These are phyloP conservation scores for Tetranychus urticae DNA, from an alignment of 1,140 invertebrate species.

Conservation along the genomic window DNA sequence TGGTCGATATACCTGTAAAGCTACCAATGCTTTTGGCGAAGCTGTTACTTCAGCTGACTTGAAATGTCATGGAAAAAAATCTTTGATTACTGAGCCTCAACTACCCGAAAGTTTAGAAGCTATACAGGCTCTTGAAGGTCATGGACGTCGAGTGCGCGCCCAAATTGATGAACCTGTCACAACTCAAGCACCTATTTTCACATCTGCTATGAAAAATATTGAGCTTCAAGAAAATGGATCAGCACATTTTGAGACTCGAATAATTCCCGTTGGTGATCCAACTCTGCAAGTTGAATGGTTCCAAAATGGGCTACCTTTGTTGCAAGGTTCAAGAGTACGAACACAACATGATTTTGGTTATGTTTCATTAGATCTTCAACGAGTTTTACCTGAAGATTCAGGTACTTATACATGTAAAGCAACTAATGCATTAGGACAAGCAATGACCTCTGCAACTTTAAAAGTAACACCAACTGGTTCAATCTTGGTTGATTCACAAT, in stretches of 20 bases:
- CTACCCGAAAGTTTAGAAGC: constrained; percentile 70
- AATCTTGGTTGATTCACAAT: constrained; percentile 55
- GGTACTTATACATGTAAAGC: constrained; percentile 29
- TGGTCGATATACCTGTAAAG: constrained; percentile 26
- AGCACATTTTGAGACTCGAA: constrained; percentile 79
- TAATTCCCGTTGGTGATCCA: constrained; percentile 83
- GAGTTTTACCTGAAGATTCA: constrained; percentile 24
- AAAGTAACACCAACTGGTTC: constrained; percentile 38
- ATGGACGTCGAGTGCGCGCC: constrained; percentile 28
- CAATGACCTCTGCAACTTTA: constrained; percentile 53
- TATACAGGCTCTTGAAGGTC: constrained; percentile 57
- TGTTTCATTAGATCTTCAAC: constrained; percentile 29
- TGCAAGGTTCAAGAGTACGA: constrained; percentile 44
- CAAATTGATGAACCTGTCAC: constrained; percentile 35
- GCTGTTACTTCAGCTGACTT: constrained; percentile 56
- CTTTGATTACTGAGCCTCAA: constrained; percentile 72
- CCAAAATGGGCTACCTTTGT: constrained; percentile 64
- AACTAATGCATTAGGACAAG: constrained; percentile 34
- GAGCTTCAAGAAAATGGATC: constrained; percentile 45
- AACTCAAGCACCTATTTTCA: constrained; percentile 29
- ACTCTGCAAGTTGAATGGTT: constrained; percentile 84
- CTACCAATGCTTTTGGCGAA: constrained; percentile 23
- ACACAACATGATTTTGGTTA: constrained; percentile 31
- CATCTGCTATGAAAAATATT: constrained; percentile 54
- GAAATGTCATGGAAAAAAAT: constrained; percentile 34